phyloP scores from a whole-genome alignment of 2,113 vertebrate genomes.

The Desmodus rotundus region DNA sequence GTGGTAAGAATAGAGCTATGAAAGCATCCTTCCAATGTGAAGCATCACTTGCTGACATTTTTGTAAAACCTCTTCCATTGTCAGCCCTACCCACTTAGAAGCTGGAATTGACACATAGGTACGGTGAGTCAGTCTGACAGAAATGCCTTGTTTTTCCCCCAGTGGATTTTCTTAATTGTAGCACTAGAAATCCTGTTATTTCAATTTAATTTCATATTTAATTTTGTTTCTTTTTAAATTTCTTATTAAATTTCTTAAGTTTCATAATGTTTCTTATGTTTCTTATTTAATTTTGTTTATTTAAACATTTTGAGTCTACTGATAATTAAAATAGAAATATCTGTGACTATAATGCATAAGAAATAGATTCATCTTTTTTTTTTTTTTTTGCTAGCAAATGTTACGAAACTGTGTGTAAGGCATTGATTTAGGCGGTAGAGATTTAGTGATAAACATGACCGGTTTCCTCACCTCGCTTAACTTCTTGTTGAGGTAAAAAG shows the following conservation, averaged over 20 bases:
- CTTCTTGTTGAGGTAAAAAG: not conserved
- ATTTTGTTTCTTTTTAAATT: not conserved
- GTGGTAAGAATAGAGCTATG: not conserved
- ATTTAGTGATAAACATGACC: not conserved
- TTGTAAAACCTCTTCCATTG: slow-evolving; percentile 35
- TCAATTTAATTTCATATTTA: not conserved
- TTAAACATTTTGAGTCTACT: not conserved
- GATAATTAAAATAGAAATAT: not conserved
- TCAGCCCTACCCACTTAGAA: slow-evolving; percentile 36
- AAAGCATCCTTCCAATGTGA: not conserved
- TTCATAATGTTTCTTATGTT: too few species aligned
- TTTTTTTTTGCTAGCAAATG: not conserved
- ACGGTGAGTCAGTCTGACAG: slow-evolving; percentile 14
- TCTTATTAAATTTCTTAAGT: not conserved
- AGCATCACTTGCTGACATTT: slow-evolving; percentile 43
- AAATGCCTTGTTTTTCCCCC: slow-evolving; percentile 2
- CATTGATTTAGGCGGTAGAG: not conserved
- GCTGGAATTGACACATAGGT: slow-evolving; percentile 33
- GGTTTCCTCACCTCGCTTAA: not conserved
- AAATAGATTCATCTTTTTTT: not conserved
- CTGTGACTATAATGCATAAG: not conserved
- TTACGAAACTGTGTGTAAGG: not conserved
- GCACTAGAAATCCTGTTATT: not conserved
- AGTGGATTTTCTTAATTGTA: not conserved
- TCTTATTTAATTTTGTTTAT: not conserved